These are phyloP conservation scores for Pandion haliaetus DNA, from an alignment of 2,113 vertebrate species.

Conservation along the genomic window DNA sequence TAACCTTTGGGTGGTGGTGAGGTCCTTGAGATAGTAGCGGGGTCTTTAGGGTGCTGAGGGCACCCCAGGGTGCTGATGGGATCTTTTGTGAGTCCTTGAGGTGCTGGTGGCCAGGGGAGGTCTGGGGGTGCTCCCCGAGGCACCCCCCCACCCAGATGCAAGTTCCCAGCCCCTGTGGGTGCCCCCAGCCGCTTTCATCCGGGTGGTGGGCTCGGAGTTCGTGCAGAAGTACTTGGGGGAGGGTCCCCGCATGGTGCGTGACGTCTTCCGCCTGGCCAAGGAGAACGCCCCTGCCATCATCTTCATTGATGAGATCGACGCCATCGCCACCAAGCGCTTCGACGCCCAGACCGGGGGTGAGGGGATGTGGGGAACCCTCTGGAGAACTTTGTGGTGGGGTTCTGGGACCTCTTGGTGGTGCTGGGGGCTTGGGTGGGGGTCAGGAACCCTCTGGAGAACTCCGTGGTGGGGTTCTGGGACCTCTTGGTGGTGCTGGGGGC, in stretches of 20 bases:
- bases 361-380: slow-evolving; percentile 17
- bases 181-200: slow-evolving; percentile 89
- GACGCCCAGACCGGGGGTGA: slow-evolving; percentile 96
- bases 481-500: too few relatives aligned
- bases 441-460: not conserved
- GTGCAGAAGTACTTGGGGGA: slow-evolving; percentile 97
- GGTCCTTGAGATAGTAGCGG: too few relatives aligned
- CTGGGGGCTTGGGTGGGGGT: too few relatives aligned
- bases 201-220: slow-evolving; percentile 94
- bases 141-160: fast-evolving
- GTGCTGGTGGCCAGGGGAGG: not conserved
- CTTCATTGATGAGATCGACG: slow-evolving; percentile 96
- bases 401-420: not conserved
- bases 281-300: slow-evolving; percentile 96
- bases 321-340: slow-evolving; percentile 94
- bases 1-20: not conserved
- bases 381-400: not conserved
- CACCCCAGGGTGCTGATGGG: too few relatives aligned
- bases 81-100: fast-evolving
- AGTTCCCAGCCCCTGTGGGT: not conserved
- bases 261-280: slow-evolving; percentile 95
- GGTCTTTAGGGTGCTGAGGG: too few relatives aligned
- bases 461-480: not conserved
- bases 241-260: slow-evolving; percentile 93
- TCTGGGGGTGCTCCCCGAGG: not conserved